These are phyloP conservation scores for Tursiops truncatus DNA, from an alignment of 2,113 vertebrate species.

Conservation along the genomic window DNA sequence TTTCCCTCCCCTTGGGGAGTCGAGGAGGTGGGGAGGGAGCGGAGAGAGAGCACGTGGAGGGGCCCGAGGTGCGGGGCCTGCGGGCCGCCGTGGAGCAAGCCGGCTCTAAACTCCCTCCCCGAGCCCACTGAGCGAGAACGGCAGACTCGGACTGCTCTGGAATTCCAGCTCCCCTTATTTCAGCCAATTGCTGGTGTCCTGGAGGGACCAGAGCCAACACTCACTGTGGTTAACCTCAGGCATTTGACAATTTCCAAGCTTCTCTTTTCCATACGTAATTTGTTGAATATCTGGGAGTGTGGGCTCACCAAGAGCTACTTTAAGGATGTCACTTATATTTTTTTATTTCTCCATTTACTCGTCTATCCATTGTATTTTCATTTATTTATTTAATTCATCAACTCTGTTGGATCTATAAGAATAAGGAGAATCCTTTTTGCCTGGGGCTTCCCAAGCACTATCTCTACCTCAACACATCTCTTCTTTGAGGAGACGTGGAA, in stretches of 20 bases:
- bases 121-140: background rate
- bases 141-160: background rate
- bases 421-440: background rate
- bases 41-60: background rate
- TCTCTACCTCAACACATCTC: background rate
- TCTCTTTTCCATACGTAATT: background rate
- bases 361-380: background rate
- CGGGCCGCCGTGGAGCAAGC: background rate
- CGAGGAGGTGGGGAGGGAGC: background rate
- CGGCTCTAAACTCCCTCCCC: no score
- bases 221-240: background rate
- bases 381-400: background rate
- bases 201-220: background rate
- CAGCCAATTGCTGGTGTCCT: background rate
- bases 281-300: background rate
- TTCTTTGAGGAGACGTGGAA: background rate
- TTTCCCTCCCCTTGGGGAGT: background rate
- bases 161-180: background rate
- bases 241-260: background rate
- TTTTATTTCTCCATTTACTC: background rate
- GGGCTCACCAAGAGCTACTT: background rate
- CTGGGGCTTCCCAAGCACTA: background rate
- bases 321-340: background rate
- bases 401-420: background rate
- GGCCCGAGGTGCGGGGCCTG: background rate